These are phyloP conservation scores for Rhadinocentrus ornatus DNA, from an alignment of 2,797 vertebrate genomes.

Conservation along the genomic window DNA sequence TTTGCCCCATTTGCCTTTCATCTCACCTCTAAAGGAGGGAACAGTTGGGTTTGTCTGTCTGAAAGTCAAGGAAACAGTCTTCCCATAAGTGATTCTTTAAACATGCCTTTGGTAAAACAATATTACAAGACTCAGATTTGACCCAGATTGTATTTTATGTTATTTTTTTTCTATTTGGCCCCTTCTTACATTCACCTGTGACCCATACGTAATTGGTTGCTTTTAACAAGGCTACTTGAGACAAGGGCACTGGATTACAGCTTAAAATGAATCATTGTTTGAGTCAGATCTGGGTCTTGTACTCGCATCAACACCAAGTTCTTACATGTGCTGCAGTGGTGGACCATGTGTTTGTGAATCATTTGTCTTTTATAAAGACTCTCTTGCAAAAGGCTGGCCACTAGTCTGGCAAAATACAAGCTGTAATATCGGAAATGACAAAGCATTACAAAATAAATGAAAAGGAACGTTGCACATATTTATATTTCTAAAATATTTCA, in stretches of 20 bases:
- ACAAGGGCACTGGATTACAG: slow-evolving; percentile 29
- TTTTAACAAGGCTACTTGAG: too few species aligned
- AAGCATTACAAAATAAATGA: slow-evolving; percentile 86
- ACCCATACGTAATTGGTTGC: slow-evolving; percentile 58
- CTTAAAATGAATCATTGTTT: not conserved
- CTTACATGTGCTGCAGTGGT: slow-evolving; percentile 82
- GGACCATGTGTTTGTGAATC: slow-evolving; percentile 79
- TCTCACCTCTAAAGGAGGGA: slow-evolving; percentile 51
- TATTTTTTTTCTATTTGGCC: slow-evolving; percentile 17
- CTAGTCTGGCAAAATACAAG: slow-evolving; percentile 90
- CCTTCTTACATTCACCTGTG: slow-evolving; percentile 52
- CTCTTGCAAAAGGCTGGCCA: slow-evolving; percentile 89
- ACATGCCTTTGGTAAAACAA: slow-evolving; percentile 53
- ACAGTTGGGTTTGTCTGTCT: slow-evolving; percentile 41
- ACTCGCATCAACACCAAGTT: slow-evolving; percentile 79
- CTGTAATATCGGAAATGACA: slow-evolving; percentile 90
- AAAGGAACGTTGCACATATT: slow-evolving; percentile 99
- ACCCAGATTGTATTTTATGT: slow-evolving; percentile 32
- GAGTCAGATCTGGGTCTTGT: slow-evolving; percentile 63
- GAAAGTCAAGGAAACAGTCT: slow-evolving; percentile 56
- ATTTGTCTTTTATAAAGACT: slow-evolving; percentile 98
- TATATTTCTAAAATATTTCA: slow-evolving; percentile 99
- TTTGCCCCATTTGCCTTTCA: slow-evolving; percentile 20
- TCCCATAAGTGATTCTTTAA: slow-evolving; percentile 40
- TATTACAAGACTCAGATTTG: slow-evolving; percentile 55